Percentiles rank a stretch among this genome's conserved stretches.
Evolutionary conservation across 2,888 invertebrate genomes (phyloP).

Genomic region (Allolobophora icterica): DNA sequence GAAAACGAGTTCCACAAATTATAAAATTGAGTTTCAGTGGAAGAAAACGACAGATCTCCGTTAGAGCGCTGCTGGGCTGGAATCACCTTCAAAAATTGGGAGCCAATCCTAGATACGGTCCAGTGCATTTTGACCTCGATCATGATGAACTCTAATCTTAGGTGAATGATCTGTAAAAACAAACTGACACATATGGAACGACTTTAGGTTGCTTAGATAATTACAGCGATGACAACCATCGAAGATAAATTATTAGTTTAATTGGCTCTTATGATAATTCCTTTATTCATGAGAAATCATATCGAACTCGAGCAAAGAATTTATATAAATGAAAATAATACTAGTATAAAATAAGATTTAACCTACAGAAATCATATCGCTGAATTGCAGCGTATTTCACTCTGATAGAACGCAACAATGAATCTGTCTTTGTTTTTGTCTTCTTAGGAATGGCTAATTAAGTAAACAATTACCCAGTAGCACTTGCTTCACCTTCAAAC

Average conservation of each 20-base stretch:
- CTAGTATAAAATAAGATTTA: not conserved
- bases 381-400: not conserved
- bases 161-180: no score
- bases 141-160: no score
- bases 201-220: not conserved
- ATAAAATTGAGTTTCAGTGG: not conserved
- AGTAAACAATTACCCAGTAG: not conserved
- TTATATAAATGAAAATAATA: not conserved
- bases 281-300: not conserved
- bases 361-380: not conserved
- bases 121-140: not conserved
- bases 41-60: not conserved
- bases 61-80: not conserved
- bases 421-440: no score
- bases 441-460: not conserved
- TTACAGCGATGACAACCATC: not conserved
- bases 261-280: no score
- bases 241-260: not conserved
- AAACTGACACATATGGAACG: not conserved
- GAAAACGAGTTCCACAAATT: not conserved
- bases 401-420: not conserved
- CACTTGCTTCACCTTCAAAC: no score
- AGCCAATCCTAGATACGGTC: not conserved
- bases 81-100: not conserved
- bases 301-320: not conserved